A percentile compares a stretch with the other conserved stretches of the same genome.
phyloP scores from a whole-genome alignment of 37 sponge, comb jelly and placozoan species.

The Theonella swinhoei region DNA sequence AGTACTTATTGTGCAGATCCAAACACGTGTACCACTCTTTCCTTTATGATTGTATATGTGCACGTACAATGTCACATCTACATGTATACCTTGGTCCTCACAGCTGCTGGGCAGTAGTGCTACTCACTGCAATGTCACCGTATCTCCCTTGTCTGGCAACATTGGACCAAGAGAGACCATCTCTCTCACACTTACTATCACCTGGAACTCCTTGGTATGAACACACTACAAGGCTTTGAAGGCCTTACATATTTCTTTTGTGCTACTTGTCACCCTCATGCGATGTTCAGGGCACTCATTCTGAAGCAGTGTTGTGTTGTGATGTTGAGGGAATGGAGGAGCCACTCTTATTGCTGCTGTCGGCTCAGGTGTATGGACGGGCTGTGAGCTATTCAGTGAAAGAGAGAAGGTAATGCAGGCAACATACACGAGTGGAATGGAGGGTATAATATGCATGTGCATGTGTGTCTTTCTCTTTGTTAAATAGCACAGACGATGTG shows the following conservation, averaged over 20 bases:
- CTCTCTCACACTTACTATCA: conserved; percentile 11
- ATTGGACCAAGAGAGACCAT: conserved; percentile 52
- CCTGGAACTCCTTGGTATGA: conserved; percentile 51
- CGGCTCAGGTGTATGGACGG: conserved; percentile 58
- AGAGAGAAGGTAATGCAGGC: background rate
- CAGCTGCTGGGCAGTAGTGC: conserved; percentile 36
- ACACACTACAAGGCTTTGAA: too few relatives aligned
- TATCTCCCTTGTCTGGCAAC: conserved; percentile 36
- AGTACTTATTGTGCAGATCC: too few relatives aligned
- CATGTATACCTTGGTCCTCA: too few relatives aligned
- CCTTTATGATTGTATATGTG: too few relatives aligned
- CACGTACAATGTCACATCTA: too few relatives aligned
- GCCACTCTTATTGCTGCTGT: conserved; percentile 47
- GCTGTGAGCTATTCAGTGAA: conserved; percentile 43
- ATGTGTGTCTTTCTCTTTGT: background rate
- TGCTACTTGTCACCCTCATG: too few relatives aligned
- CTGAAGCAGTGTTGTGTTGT: conserved; percentile 31
- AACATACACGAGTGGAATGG: background rate
- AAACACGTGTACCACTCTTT: too few relatives aligned
- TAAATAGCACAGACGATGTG: background rate
- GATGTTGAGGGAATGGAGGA: conserved; percentile 43
- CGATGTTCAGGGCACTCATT: conserved; percentile 33
- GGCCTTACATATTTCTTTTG: too few relatives aligned
- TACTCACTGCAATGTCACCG: conserved; percentile 7
- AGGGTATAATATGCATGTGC: background rate